phyloP scores from a whole-genome alignment of 2,797 vertebrate genomes.

The Pempheris klunzingeri region DNA sequence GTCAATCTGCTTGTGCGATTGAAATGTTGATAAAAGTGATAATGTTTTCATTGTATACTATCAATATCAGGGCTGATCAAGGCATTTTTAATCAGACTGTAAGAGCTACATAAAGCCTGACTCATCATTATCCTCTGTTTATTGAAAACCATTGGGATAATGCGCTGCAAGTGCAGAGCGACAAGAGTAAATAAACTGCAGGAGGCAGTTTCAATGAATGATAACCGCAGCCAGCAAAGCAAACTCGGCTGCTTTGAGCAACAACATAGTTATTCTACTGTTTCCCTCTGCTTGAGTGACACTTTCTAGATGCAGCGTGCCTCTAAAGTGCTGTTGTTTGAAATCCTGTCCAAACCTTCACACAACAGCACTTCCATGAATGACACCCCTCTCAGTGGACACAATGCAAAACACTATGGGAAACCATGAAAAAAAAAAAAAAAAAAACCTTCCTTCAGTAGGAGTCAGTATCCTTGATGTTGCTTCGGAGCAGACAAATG shows the following conservation, averaged over 20 bases:
- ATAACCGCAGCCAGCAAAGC: constrained; percentile 22
- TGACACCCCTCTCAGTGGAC: constrained; percentile 18
- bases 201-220: constrained; percentile 58
- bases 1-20: not conserved
- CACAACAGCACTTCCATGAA: constrained; percentile 18
- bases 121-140: constrained; percentile 25
- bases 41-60: not conserved
- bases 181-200: constrained; percentile 54
- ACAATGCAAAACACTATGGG: not conserved
- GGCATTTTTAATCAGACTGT: constrained; percentile 1
- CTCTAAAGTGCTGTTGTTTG: constrained; percentile 21
- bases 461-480: not conserved
- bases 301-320: constrained; percentile 3
- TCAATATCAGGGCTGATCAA: not conserved
- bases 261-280: constrained; percentile 7
- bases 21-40: not conserved
- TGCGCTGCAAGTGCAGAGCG: constrained; percentile 11
- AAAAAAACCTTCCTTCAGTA: not conserved
- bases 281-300: constrained; percentile 14
- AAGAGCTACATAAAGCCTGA: constrained; percentile 4
- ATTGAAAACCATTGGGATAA: constrained; percentile 13
- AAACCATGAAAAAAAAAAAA: not conserved
- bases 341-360: constrained; percentile 36
- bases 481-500: not conserved
- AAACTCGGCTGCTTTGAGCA: constrained; percentile 28